Base-by-base conservation (phyloP, 2,888 invertebrate species). In the Pachydiplax longipennis region DNA sequence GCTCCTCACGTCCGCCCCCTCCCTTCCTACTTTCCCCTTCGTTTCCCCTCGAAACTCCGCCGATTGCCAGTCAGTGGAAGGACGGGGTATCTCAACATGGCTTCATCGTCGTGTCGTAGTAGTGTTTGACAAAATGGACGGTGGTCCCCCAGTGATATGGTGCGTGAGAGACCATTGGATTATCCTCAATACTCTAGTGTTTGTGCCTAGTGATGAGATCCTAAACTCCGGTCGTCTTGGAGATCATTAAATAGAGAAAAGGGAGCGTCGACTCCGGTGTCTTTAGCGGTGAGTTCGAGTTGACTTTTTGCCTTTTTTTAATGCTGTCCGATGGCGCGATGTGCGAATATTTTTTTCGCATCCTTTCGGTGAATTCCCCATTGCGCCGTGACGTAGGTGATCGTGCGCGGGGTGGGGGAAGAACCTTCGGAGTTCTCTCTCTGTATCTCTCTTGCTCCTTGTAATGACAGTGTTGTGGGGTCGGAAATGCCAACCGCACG, bases 41-140 rank as follows among this genome's bases (percentile, higher is more conserved):
- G 35, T 61, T 87, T 87, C 87, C 87, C 83, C 53, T 35, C 53
- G 2, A 5, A 37, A 31, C 53, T 15, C 87, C 2, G 35, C 40
- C 87, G 22, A 87, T 87, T 65, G 87, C 87, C 87, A 87, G 87
- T 87, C 87, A 31, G 87, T 87, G 61, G 87, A 61, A 87, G 87
- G 87, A 37, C 87, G 58, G 87, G 87, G 58, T 31, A n/a, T 87
- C 87, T 61, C 87, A 87, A 87, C 87, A 87, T 87, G 61, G 87
- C 87, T 65, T 87, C 87, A 61, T 35, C 87, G 87, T 37, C 31
- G 87, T 87, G 58, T 58, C 58, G 87, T 65, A 35, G 65, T 40
- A 35, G 87, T 87, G 87, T 48, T 35, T 87, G 87, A 87, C 87
- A 87, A 87, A 87, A 87, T 87, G 87, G 87, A 87, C 87, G 87